Base-by-base conservation (phyloP, 2,113 vertebrate species). In the Lutjanus erythropterus region DNA sequence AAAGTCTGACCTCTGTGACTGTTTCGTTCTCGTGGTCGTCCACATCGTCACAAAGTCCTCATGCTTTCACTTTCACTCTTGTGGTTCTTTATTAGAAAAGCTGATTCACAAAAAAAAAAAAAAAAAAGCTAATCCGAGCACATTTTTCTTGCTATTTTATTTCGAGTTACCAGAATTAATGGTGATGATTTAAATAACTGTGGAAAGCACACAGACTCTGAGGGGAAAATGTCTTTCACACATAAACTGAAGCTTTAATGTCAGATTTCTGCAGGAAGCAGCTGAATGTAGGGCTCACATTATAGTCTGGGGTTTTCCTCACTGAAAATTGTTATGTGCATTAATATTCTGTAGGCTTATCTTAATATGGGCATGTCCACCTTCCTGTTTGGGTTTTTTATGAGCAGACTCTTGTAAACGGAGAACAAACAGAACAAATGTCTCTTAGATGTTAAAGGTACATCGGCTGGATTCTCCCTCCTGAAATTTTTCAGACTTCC, bases 311-410 rank as follows among this genome's bases (percentile, higher is more conserved):
- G 58, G 12, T 14, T 61, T 52, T 39, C 64, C 41, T 23, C 19
- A 16, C 35, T 0, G 5, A 41, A 14, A 9, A 6, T n/a, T 19
- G 9, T n/a, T 19, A 9, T 37, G 23, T 4, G 14, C n/a, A n/a
- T 27, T 1, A 21, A 31, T 23, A 11, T 21, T 21, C 42, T 27
- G 16, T 3, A 9, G 3, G 1, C 1, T 1, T 18, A 12, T 47
- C 7, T 18, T 7, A 0, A 35, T 15, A 1, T 2, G 19, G 55
- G 31, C 60, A 19, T 1, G 1, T 25, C 42, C 5, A 1, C 16
- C 52, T 67, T 80, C 70, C 52, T 52, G 27, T 58, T 56, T 11
- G 49, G 27, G 23, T 3, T 71, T 61, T 67, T 42, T 27, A 25
- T n/a, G 18, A 49, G 23, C 1, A 12, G 14, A 2, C 39, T 27